Base-by-base conservation (phyloP, 2,113 vertebrate species). In the Vimba vimba region DNA sequence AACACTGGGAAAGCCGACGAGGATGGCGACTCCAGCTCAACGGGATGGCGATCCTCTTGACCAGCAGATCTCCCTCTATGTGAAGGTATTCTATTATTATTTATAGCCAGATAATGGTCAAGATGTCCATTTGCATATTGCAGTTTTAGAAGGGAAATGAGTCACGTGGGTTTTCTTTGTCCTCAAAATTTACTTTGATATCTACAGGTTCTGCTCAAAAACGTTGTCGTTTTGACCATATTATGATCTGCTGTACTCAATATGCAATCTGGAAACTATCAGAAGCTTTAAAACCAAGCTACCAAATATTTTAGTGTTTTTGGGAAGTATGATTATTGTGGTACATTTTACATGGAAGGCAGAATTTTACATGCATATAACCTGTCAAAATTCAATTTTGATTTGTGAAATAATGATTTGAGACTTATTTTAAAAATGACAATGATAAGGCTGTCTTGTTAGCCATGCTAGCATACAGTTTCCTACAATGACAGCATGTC, bases 61-160 rank as follows among this genome's bases (percentile, higher is more conserved):
- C 36, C 93, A 96, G 8, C 92, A 96, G 88, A 96, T 98, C 86
- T 95, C 96, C 0, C 96, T 98, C 62, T 98, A 96, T n/a, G 96
- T 98, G 75, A 98, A 95, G 94, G 94, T 95, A 92, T 17, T 47
- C 39, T 47, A 25, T 25, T 52, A n/a, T 52, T 52, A 30, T 9
- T 55, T 71, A 39, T 21, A 55, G 74, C 0, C 39, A 45, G 36
- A 74, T 47, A 6, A 25, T 15, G 23, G 3, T 15, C 23, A 23
- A 71, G 2, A 45, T 73, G 13, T 2, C 1, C 25, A 76, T 30
- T 27, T 33, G 47, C 50, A 39, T 21, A 1, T 21, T 2, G 8
- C 0, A 21, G 33, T 39, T 10, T 36, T 71, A 71, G 19, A 71
- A 43, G 36, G 36, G 21, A 11, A 23, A 69, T 17, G 8, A 39